Evolutionary conservation across 1,140 invertebrate species (phyloP), one percentile per base, ranked within the genome.

Genomic region (Octopus sinensis): DNA sequence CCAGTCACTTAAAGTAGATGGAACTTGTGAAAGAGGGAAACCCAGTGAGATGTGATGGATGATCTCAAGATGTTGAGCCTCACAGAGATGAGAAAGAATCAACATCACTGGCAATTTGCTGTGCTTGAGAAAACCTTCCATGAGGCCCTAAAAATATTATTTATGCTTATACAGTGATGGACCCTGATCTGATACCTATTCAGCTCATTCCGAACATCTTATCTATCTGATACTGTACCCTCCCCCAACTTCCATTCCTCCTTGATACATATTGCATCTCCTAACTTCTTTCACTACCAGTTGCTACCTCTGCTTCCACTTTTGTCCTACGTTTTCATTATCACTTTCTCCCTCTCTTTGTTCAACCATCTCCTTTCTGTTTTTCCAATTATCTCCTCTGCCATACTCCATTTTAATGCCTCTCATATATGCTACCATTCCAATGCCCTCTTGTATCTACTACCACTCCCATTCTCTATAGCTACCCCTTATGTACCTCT

Each of bases 201-300:
- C 62, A 2, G 1, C 62, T n/a, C 12, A 12, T 68, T n/a, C 62
- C 62, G 1, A 12, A 68, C 62, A 68, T n/a, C 12, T n/a, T 13
- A 12, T 68, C 62, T 68, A 12, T 68, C 62, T 68, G 9, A 12
- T n/a, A 13, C 62, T 3, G 1, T 68, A 1, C n/a, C 62, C 62
- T 68, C 62, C n/a, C 62, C n/a, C 62, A 68, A 12, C n/a, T n/a
- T 68, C 62, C 62, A 68, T n/a, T 68, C 62, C 62, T n/a, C 62
- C 12, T n/a, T 13, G 1, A 68, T n/a, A 68, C 62, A 68, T n/a
- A 68, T n/a, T 13, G 12, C 12, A 12, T 13, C 62, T 13, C 62
- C 12, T n/a, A 68, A 12, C n/a, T n/a, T 3, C 62, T 68, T n/a
- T 68, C n/a, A 13, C 62, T 68, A 12, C 62, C 62, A 13, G 30